A percentile compares a stretch with the other conserved stretches of the same genome.
These are phyloP conservation scores for Trachythela sp. DNA, from an alignment of 64 coral and sea anemone species.

Conservation along the genomic window DNA sequence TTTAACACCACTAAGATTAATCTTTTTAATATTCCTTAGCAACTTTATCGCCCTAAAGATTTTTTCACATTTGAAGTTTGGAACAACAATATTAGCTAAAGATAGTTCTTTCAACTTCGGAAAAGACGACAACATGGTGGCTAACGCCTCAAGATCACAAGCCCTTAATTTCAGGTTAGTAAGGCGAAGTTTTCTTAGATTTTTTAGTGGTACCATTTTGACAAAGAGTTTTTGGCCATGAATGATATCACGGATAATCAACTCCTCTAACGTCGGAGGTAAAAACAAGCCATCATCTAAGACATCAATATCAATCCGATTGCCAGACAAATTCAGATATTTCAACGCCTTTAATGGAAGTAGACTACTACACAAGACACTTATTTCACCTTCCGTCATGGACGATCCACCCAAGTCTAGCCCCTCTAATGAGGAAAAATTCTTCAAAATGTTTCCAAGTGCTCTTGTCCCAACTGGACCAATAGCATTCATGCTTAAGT, in stretches of 20 bases:
- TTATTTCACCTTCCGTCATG: neutral
- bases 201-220: neutral
- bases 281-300: neutral
- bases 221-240: neutral
- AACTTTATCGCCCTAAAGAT: neutral
- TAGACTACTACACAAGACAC: neutral
- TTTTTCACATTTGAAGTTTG: neutral
- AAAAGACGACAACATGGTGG: neutral
- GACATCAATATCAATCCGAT: neutral
- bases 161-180: neutral
- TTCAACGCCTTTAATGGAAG: neutral
- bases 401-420: neutral
- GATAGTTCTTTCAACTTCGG: neutral
- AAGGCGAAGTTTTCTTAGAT: neutral
- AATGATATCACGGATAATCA: neutral
- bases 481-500: neutral
- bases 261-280: neutral
- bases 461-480: neutral
- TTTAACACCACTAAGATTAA: neutral
- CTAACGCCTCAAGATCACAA: neutral
- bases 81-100: neutral
- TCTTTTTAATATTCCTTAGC: neutral
- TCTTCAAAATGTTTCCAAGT: neutral
- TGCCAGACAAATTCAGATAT: neutral
- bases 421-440: neutral